Evolutionary conservation across 2,113 vertebrate genomes (phyloP), one percentile per base, ranked within the genome.

Genomic region (Protomyctophum bolini): DNA sequence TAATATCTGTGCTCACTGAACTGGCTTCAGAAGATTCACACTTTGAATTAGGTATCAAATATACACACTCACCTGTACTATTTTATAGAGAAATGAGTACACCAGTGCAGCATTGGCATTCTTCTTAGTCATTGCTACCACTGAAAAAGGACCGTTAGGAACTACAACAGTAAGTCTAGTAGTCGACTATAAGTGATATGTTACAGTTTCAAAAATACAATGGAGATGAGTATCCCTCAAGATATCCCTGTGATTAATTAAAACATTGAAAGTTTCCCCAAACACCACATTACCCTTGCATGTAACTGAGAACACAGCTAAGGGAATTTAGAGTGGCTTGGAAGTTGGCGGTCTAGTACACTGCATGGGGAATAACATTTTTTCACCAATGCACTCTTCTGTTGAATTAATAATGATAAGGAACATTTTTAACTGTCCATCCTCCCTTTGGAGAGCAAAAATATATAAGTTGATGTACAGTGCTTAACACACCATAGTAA

Each of bases 41-140:
- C 33, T 41, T 41, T 41, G 33, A 41, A 41, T 41, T 41, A 41
- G 33, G 3, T 5, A 57, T 1, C 10, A 58, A 63, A 10, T 9
- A 57, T 57, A 63, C n/a, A 75, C 8, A 89, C 85, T 63, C n/a
- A 95, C 94, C 93, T 94, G 88, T 57, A 94, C 78, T 71, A 95
- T 92, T 82, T 94, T 95, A 74, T 95, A 95, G 63, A 95, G 90
- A 68, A 95, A 95, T 7, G 93, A 88, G 81, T 93, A 95, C 5
- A 95, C 92, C 28, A 95, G 86, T 57, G 92, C 92, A 74, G 93
- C 94, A 15, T 95, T 95, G 60, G 90, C 90, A 49, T 95, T 95
- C 87, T 93, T 95, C 88, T 93, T 95, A 8, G 94, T 94, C 83
- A 94, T 87, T 7, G 93, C 94, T 72, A 95, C 94, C 87, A 95